A percentile compares a stretch with the other conserved stretches of the same genome.
Conservation (phyloP, 2,888 invertebrate genomes). For the Zeuzera pyrina region DNA sequence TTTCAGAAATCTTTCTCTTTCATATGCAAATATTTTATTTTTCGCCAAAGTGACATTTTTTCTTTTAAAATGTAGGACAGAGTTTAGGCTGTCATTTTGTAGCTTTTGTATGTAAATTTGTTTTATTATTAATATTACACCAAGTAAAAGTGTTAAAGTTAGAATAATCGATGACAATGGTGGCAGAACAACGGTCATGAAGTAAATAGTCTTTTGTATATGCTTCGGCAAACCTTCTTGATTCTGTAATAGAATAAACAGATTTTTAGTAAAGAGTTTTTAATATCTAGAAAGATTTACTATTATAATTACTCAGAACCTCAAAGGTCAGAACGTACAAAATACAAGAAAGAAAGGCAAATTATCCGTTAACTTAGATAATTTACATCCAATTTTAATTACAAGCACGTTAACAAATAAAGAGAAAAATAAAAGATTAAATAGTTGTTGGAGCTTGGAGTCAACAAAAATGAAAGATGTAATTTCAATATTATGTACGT, state of each 20-base stretch:
- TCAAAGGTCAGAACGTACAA: too few species aligned
- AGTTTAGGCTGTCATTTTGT: slow-evolving; percentile 32
- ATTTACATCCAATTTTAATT: too few species aligned
- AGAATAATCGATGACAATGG: slow-evolving; percentile 45
- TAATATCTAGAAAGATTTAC: too few species aligned
- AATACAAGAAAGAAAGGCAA: too few species aligned
- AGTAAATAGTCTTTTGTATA: slow-evolving; percentile 58
- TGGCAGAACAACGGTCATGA: slow-evolving; percentile 66
- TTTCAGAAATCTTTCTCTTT: slow-evolving; percentile 46
- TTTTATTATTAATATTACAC: slow-evolving; percentile 39
- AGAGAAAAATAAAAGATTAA: too few species aligned
- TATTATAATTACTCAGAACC: too few species aligned
- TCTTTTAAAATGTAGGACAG: slow-evolving; percentile 39
- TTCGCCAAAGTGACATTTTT: slow-evolving; percentile 35
- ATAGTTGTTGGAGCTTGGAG: too few species aligned
- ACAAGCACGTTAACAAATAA: too few species aligned
- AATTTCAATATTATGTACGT: too few species aligned
- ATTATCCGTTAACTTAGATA: too few species aligned
- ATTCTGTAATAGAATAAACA: slow-evolving; percentile 60
- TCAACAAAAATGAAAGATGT: too few species aligned
- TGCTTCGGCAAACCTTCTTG: slow-evolving; percentile 70
- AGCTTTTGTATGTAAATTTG: slow-evolving; percentile 33
- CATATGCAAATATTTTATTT: slow-evolving; percentile 44
- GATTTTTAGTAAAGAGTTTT: too few species aligned
- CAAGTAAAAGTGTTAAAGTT: slow-evolving; percentile 29